These are phyloP conservation scores for Dynastes hyllus DNA, from an alignment of 2,888 invertebrate genomes.

Conservation along the genomic window DNA sequence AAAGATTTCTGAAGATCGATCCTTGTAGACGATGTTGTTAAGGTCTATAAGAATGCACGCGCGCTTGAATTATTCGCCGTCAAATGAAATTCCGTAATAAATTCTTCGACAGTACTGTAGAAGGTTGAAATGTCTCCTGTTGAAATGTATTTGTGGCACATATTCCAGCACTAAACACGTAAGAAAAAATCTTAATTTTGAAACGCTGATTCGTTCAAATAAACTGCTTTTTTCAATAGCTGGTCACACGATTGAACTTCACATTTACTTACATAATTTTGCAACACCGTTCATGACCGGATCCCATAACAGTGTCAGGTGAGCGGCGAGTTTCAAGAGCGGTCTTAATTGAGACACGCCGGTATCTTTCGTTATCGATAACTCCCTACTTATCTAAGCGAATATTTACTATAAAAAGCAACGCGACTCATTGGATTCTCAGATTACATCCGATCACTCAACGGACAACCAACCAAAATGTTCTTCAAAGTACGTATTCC, in stretches of 20 bases:
- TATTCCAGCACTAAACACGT: too few relatives aligned
- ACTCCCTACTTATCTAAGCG: constrained; percentile 52
- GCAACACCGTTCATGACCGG: constrained; percentile 1
- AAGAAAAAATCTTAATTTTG: too few relatives aligned
- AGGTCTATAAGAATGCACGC: too few relatives aligned
- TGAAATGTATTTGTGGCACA: too few relatives aligned
- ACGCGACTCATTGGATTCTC: neutral
- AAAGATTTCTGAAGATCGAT: too few relatives aligned
- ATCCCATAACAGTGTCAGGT: constrained; percentile 16
- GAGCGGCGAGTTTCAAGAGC: constrained; percentile 7
- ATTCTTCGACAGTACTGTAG: too few relatives aligned
- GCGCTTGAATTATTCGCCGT: too few relatives aligned
- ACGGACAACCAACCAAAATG: constrained; percentile 45
- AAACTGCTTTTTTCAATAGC: neutral
- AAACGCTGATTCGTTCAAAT: too few relatives aligned
- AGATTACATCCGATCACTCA: neutral
- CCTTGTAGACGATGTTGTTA: too few relatives aligned
- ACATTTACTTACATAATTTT: constrained; percentile 10
- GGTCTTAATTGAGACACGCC: neutral
- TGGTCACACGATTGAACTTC: neutral
- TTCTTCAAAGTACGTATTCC: constrained; percentile 51
- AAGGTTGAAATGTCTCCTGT: too few relatives aligned
- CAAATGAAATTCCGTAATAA: too few relatives aligned
- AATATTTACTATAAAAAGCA: constrained; percentile 9
- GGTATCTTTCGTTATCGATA: neutral